Percentiles rank a stretch among this genome's conserved stretches.
These are phyloP conservation scores for Spheniscus humboldti DNA, from an alignment of 2,797 vertebrate genomes.

Conservation along the genomic window DNA sequence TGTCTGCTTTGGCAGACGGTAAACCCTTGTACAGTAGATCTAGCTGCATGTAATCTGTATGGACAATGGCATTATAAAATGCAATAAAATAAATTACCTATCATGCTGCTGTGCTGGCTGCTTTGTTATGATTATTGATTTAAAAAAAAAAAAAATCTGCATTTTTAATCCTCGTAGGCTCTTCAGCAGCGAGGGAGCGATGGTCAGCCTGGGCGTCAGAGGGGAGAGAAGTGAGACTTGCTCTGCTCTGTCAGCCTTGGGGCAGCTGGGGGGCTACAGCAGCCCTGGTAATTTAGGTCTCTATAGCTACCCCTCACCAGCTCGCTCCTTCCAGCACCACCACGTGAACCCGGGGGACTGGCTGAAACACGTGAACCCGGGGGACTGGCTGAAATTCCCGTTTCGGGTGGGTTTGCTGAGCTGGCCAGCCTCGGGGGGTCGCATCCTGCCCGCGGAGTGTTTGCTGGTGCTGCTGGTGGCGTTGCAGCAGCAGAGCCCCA, in stretches of 20 bases:
- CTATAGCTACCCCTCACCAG: too few species aligned
- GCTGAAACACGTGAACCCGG: too few species aligned
- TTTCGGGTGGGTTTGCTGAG: neutral
- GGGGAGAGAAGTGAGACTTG: neutral
- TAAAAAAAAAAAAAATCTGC: accelerated
- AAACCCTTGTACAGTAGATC: constrained; percentile 87
- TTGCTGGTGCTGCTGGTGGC: neutral
- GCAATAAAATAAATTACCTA: constrained; percentile 92
- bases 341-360: neutral
- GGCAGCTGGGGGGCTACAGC: neutral
- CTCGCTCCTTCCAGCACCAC: neutral
- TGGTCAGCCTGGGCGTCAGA: neutral
- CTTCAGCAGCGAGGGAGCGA: neutral
- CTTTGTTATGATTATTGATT: neutral
- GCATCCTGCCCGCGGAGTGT: accelerated
- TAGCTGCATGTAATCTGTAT: constrained; percentile 93
- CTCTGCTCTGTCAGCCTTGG: accelerated
- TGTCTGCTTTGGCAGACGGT: constrained; percentile 89
- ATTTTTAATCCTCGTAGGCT: neutral
- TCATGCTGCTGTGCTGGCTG: neutral
- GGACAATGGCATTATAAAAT: constrained; percentile 93
- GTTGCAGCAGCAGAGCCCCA: neutral
- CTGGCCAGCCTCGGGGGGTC: neutral
- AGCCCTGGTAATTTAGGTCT: neutral
- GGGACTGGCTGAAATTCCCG: neutral